Evolutionary conservation across 2,113 vertebrate genomes (phyloP).

Genomic region (Perognathus longimembris): DNA sequence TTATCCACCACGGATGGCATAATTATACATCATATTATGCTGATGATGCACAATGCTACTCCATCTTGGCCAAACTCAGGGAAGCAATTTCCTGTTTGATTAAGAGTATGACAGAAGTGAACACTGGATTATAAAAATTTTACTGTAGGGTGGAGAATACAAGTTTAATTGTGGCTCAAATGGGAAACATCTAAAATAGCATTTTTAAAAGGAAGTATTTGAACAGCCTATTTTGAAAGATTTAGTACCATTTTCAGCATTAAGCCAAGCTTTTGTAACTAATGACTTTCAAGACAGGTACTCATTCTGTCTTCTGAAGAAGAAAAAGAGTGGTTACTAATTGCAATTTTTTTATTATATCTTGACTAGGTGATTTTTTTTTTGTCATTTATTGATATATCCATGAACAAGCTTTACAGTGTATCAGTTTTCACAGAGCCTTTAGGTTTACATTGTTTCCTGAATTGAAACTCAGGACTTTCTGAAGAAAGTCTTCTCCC

Average conservation of each 20-base stretch:
- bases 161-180: constrained; percentile 50
- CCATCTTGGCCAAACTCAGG: constrained; percentile 67
- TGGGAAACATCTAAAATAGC: neutral
- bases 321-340: neutral
- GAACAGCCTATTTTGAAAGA: constrained; percentile 37
- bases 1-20: neutral
- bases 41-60: constrained; percentile 62
- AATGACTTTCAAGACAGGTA: neutral
- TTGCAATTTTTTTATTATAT: neutral
- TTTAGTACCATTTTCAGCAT: neutral
- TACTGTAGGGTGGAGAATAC: constrained; percentile 63
- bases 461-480: no score
- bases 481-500: neutral
- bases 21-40: constrained; percentile 71
- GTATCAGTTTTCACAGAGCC: neutral
- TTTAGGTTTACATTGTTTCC: constrained; percentile 8
- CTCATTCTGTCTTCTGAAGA: neutral
- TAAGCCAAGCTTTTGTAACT: neutral
- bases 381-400: neutral
- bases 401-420: neutral
- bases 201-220: constrained; percentile 21
- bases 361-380: neutral
- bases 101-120: constrained; percentile 59
- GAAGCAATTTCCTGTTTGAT: constrained; percentile 84
- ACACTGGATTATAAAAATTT: constrained; percentile 74